Percentiles rank a stretch among this genome's conserved stretches.
phyloP scores from a whole-genome alignment of 2,888 invertebrate genomes.

The Margaritifera margaritifera region DNA sequence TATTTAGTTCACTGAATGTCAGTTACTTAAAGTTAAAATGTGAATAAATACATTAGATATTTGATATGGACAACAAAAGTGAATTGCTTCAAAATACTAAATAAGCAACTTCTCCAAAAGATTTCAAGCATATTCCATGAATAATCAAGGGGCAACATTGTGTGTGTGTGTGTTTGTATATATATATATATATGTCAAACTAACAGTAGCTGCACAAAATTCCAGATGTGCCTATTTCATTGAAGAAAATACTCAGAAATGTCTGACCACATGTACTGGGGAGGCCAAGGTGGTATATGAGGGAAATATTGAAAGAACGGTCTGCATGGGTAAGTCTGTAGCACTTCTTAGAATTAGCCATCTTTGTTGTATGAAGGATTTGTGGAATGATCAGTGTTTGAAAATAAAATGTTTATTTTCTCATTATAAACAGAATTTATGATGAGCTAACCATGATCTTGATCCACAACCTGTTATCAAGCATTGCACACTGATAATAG shows the following conservation, averaged over 20 bases:
- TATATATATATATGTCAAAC: neutral
- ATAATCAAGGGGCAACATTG: too few species aligned
- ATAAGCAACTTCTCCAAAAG: too few species aligned
- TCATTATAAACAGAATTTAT: neutral
- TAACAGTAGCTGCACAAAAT: neutral
- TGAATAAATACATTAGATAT: too few species aligned
- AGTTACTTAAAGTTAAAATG: too few species aligned
- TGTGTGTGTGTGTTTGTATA: too few species aligned
- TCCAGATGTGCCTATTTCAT: slow-evolving; percentile 56
- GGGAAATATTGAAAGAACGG: slow-evolving; percentile 45
- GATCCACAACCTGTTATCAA: neutral
- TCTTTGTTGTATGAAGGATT: too few species aligned
- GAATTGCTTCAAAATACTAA: too few species aligned
- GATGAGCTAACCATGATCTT: neutral
- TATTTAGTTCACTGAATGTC: too few species aligned
- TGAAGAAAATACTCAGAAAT: slow-evolving; percentile 39
- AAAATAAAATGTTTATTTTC: neutral
- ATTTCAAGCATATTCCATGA: too few species aligned
- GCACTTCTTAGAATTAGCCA: too few species aligned
- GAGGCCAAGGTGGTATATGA: slow-evolving; percentile 40
- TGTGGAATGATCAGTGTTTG: neutral
- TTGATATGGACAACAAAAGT: too few species aligned
- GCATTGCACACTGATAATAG: too few species aligned
- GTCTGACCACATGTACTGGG: slow-evolving; percentile 51
- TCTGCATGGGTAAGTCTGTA: slow-evolving; percentile 49